Evolutionary conservation across 2,113 vertebrate genomes (phyloP), one percentile per base, ranked within the genome.

Genomic region (Abramis brama): DNA sequence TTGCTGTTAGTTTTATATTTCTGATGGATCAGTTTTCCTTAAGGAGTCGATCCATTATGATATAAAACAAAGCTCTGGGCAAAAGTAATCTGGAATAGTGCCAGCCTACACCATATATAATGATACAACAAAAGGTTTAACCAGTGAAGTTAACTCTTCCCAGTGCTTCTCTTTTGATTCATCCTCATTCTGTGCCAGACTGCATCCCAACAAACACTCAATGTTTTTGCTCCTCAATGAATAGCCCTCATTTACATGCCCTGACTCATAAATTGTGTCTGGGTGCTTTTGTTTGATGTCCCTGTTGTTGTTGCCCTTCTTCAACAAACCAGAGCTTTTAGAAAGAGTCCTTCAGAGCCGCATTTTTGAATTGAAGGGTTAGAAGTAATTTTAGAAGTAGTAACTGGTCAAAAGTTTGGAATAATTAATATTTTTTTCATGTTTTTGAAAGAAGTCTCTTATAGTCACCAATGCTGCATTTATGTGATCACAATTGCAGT

Each of bases 241-340:
- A 60, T 82, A 50, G 59, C 57, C 45, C 43, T 13, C 2, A 13
- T 82, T 70, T 84, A 84, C 73, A 84, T 59, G 64, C 43, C 86
- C 75, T 43, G 76, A 79, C 64, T 70, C 55, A 83, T 87, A 84
- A 87, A 87, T 87, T 59, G 82, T 87, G 64, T 87, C 39, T 27
- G 6, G 77, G 66, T 79, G 57, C 64, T 84, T 43, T 60, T 73
- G 75, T 83, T 19, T 66, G 75, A 79, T 62, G 81, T 73, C 55
- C 59, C 23, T 77, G 81, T 47, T 50, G 73, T 50, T 21, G 25
- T 59, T 39, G 27, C 5, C 15, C 7, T 55, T 52, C 27, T 3
- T 30, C 6, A 77, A 33, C 71, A 74, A 47, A 47, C 71, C 23
- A 25, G 39, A 74, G 70, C 21, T 45, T 74, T 74, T 70, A 39